A percentile compares a stretch with the other conserved stretches of the same genome.
Conservation (phyloP, 2,888 invertebrate genomes). For the Drosophila maculinotata region DNA sequence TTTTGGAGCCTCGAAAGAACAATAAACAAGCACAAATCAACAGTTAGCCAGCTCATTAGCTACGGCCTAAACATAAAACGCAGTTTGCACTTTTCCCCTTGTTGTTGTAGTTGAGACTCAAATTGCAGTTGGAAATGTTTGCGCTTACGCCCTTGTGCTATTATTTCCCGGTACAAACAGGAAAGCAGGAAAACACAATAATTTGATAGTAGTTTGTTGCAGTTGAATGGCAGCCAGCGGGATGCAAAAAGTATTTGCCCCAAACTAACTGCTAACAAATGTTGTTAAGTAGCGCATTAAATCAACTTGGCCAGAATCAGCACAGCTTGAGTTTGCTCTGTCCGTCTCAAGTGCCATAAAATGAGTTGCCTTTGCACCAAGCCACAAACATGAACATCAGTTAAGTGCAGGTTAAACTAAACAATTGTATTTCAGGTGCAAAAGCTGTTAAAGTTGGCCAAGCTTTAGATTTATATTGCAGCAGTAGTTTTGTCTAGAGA, state of each 20-base stretch:
- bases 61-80: slow-evolving; percentile 24
- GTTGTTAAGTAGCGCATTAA: slow-evolving; percentile 67
- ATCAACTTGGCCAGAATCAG: slow-evolving; percentile 53
- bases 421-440: slow-evolving; percentile 60
- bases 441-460: slow-evolving; percentile 33
- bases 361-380: slow-evolving; percentile 8
- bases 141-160: slow-evolving; percentile 29
- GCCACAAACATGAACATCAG: slow-evolving; percentile 28
- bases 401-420: slow-evolving; percentile 58
- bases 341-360: slow-evolving; percentile 13
- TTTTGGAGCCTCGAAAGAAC: slow-evolving; percentile 6
- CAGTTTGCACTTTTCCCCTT: slow-evolving; percentile 5
- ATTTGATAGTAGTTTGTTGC: slow-evolving; percentile 43
- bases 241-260: slow-evolving; percentile 28
- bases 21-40: slow-evolving; percentile 28
- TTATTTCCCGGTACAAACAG: slow-evolving; percentile 10
- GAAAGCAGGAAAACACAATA: slow-evolving; percentile 30
- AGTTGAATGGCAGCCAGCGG: slow-evolving; percentile 22
- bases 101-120: background rate
- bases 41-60: slow-evolving; percentile 33
- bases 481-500: slow-evolving; percentile 25
- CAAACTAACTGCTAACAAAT: slow-evolving; percentile 67
- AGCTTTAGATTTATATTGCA: slow-evolving; percentile 9
- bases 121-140: slow-evolving; percentile 42
- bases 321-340: slow-evolving; percentile 19